Evolutionary conservation across 2,113 vertebrate genomes (phyloP).

Genomic region (Semicossyphus pulcher): DNA sequence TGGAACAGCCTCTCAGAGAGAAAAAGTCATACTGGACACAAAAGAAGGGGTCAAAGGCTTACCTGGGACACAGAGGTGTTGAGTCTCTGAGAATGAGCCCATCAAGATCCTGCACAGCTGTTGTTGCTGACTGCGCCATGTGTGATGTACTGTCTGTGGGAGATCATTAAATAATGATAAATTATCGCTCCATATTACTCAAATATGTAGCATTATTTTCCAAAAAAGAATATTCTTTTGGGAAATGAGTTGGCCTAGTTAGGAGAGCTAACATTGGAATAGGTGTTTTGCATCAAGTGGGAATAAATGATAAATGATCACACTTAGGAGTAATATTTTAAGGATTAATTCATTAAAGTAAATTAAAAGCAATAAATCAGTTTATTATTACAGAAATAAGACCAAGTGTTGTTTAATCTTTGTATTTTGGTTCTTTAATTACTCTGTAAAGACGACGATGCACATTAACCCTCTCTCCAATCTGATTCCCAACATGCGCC

Average conservation of each 20-base stretch:
- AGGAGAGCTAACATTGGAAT: conserved; percentile 55
- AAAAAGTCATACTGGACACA: conserved; percentile 26
- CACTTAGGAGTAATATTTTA: conserved; percentile 59
- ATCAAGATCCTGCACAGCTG: conserved; percentile 68
- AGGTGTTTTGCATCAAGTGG: conserved; percentile 74
- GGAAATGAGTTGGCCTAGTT: conserved; percentile 77
- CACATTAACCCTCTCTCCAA: not conserved
- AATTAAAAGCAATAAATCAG: conserved; percentile 46
- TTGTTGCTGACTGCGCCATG: conserved; percentile 63
- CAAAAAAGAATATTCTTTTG: conserved; percentile 65
- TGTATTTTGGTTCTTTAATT: conserved; percentile 7
- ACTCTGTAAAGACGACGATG: not conserved
- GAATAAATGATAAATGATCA: conserved; percentile 80
- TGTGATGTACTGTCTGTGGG: conserved; percentile 64
- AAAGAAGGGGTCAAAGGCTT: conserved; percentile 31
- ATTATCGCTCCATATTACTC: conserved; percentile 72
- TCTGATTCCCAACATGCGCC: not conserved
- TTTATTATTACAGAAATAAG: conserved; percentile 42
- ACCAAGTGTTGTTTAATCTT: conserved; percentile 3
- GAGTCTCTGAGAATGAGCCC: conserved; percentile 32
- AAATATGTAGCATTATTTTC: conserved; percentile 72
- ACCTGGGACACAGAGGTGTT: not conserved
- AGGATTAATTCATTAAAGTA: conserved; percentile 68
- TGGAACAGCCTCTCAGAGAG: conserved; percentile 19
- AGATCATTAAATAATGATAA: conserved; percentile 81